A percentile compares a stretch with the other conserved stretches of the same genome.
Conservation (phyloP, 2,888 invertebrate genomes). For the Orchesellides sinensis region DNA sequence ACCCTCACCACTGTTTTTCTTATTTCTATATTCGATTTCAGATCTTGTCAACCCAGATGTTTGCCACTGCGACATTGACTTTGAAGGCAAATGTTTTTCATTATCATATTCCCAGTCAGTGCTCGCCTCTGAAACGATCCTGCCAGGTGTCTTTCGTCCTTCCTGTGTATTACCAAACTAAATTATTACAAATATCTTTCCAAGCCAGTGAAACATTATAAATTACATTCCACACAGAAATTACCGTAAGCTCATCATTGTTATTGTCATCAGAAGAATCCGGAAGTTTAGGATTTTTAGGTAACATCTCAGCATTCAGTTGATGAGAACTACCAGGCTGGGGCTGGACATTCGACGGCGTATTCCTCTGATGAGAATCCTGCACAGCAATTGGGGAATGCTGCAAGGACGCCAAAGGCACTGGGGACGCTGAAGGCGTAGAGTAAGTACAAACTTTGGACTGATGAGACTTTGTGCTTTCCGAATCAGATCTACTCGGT, state of each 20-base stretch:
- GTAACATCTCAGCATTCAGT: background rate
- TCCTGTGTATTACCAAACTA: no score
- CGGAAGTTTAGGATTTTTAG: background rate
- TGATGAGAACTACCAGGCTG: background rate
- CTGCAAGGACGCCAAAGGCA: background rate
- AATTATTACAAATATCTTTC: no score
- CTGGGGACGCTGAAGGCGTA: conserved; percentile 19
- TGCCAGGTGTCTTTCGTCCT: no score
- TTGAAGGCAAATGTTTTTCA: conserved; percentile 15
- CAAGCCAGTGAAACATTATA: no score
- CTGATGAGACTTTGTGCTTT: background rate
- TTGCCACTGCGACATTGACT: conserved; percentile 64
- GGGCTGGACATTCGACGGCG: background rate
- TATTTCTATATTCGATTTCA: conserved; percentile 66
- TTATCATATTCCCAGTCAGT: conserved; percentile 58
- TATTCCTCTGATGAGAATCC: background rate
- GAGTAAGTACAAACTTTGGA: conserved; percentile 7
- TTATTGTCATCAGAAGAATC: conserved; percentile 1
- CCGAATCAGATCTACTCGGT: background rate
- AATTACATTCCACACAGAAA: background rate
- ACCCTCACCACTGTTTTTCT: conserved; percentile 52
- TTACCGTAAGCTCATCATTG: conserved; percentile 1
- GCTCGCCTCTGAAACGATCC: conserved; percentile 29
- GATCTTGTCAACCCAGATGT: conserved; percentile 69
- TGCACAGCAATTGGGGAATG: conserved; percentile 20